Percentiles rank a stretch among this genome's conserved stretches.
Evolutionary conservation across 1,140 invertebrate species (phyloP).

Genomic region (Musca vetustissima): DNA sequence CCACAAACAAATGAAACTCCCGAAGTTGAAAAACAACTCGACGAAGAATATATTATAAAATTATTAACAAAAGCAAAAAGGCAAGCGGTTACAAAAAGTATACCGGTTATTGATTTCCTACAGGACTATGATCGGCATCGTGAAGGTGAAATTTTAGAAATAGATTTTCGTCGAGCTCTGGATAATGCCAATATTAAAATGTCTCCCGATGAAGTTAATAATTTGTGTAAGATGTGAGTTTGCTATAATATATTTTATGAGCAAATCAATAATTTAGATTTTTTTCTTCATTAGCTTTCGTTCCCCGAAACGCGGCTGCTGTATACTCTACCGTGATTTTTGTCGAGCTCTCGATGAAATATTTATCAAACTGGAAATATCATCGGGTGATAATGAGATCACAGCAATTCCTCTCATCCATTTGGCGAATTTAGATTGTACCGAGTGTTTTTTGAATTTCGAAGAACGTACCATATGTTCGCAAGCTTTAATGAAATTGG

Average conservation of each 20-base stretch:
- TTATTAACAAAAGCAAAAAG: slow-evolving; percentile 72
- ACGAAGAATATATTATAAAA: slow-evolving; percentile 64
- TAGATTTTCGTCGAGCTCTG: slow-evolving; percentile 67
- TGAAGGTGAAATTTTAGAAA: slow-evolving; percentile 61
- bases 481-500: slow-evolving; percentile 64
- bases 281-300: slow-evolving; percentile 59
- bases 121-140: slow-evolving; percentile 64
- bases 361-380: slow-evolving; percentile 66
- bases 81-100: slow-evolving; percentile 65
- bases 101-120: slow-evolving; percentile 66
- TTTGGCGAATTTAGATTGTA: slow-evolving; percentile 62
- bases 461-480: slow-evolving; percentile 65
- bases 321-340: slow-evolving; percentile 68
- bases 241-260: no score
- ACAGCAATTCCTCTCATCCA: slow-evolving; percentile 66
- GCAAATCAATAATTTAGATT: no score
- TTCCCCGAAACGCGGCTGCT: slow-evolving; percentile 59
- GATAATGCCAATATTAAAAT: slow-evolving; percentile 64
- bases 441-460: slow-evolving; percentile 68
- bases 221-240: slow-evolving; percentile 40
- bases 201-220: slow-evolving; percentile 42
- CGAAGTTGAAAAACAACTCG: slow-evolving; percentile 21
- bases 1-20: slow-evolving; percentile 26
- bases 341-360: slow-evolving; percentile 65
- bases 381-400: slow-evolving; percentile 56